These are phyloP conservation scores for Clepsis dumicolana DNA, from an alignment of 2,888 invertebrate species.

Conservation along the genomic window DNA sequence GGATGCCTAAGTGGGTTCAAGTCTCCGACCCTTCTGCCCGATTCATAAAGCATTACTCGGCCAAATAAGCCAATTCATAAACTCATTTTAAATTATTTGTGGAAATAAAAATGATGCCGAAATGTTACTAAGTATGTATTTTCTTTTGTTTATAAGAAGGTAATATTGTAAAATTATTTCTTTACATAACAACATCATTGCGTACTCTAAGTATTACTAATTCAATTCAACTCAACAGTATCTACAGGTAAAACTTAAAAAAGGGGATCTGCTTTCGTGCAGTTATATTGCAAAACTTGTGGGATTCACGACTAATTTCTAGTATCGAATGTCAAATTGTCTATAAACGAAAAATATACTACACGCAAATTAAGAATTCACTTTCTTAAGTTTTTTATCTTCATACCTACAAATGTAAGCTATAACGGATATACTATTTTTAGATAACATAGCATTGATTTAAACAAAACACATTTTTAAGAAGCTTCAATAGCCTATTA, in stretches of 20 bases:
- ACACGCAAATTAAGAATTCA: background rate
- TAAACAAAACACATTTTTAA: background rate
- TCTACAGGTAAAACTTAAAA: background rate
- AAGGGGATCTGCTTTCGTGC: background rate
- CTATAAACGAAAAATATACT: constrained; percentile 5
- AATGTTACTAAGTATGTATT: background rate
- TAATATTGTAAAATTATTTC: background rate
- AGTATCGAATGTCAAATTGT: background rate
- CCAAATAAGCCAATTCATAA: constrained; percentile 61
- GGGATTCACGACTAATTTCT: background rate
- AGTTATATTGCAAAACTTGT: background rate
- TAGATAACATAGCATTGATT: background rate
- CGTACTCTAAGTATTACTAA: background rate
- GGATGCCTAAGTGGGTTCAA: constrained; percentile 93
- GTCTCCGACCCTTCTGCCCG: constrained; percentile 91
- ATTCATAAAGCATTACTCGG: constrained; percentile 90
- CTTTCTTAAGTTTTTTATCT: background rate
- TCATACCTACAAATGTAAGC: background rate
- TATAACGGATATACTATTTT: background rate
- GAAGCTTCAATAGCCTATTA: constrained; percentile 23
- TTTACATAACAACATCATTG: background rate
- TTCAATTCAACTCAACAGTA: background rate
- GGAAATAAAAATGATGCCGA: constrained; percentile 27
- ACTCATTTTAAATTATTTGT: constrained; percentile 19
- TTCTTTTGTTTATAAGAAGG: background rate